Evolutionary conservation across 2,888 invertebrate species (phyloP), one percentile per base, ranked within the genome.

Genomic region (Panorpa germanica): DNA sequence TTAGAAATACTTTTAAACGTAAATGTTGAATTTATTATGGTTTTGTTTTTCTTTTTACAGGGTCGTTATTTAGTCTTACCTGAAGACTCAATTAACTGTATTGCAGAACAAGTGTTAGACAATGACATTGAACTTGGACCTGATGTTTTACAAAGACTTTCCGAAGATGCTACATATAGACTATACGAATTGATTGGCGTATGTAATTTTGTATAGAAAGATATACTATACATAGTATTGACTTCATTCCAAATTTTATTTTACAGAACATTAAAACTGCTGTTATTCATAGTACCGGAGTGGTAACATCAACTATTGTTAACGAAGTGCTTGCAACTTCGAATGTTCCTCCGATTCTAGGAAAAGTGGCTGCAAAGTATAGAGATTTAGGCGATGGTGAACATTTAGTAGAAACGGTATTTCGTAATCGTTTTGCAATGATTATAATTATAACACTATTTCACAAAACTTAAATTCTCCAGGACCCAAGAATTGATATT

Each of bases 101-200:
- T 53, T 23, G 55, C 55, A 53, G 55, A 55, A 33, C 55, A 55
- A 35, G 46, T 52, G 35, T 51, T 53, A 25, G 48, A 50, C 32
- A 50, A 47, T 19, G 53, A 52, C 35, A 47, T 47, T 5, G 53
- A 52, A 19, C 35, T 55, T 4, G 43, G 46, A 0, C 40, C 45
- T 10, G 55, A 53, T 15, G 47, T 53, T 4, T 48, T 47, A 28
- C 41, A 50, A 0, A 43, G 46, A 2, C 32, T 55, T 4, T 53
- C 55, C 1, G 54, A 55, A 35, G 54, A 54, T 42, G 51, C 43
- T 4, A 49, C 54, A 5, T 55, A 53, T 35, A 53, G 51, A 37
- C 31, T 55, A 12, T 53, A 53, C 54, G 53, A 54, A 34, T 28
- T 54, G 3, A 40, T 47, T 10, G 54, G 54, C 42, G 54, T 54